These are phyloP conservation scores for Habroteleia sp. DNA, from an alignment of 2,888 invertebrate species.

Conservation along the genomic window DNA sequence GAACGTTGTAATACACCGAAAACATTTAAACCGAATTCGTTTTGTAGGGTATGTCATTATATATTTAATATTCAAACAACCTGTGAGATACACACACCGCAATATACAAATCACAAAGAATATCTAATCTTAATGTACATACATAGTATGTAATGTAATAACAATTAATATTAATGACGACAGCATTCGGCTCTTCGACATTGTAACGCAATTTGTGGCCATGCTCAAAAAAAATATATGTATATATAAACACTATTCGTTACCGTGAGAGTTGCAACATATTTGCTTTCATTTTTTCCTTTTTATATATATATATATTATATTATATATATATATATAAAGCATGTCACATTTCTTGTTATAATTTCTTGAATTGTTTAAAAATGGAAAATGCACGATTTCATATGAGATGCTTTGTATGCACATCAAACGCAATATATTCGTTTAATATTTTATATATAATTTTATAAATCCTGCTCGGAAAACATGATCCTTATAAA, in stretches of 20 bases:
- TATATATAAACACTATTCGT: constrained; percentile 44
- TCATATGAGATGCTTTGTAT: constrained; percentile 23
- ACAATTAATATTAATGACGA: constrained; percentile 35
- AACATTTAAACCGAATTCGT: too few species aligned
- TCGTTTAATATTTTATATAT: constrained; percentile 15
- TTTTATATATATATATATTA: constrained; percentile 5
- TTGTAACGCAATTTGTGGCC: constrained; percentile 44
- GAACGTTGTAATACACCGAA: too few species aligned
- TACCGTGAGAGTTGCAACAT: constrained; percentile 14
- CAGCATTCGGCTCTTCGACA: constrained; percentile 62
- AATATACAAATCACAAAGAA: constrained; percentile 40
- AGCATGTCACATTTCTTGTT: constrained; percentile 31
- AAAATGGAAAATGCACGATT: constrained; percentile 2
- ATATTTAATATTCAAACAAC: neutral
- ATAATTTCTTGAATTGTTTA: constrained; percentile 1
- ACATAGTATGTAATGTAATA: constrained; percentile 50
- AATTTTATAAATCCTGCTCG: constrained; percentile 43
- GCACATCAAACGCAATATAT: constrained; percentile 10
- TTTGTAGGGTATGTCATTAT: neutral
- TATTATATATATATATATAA: too few species aligned
- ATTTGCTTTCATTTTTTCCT: too few species aligned
- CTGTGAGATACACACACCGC: constrained; percentile 18
- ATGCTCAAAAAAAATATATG: constrained; percentile 54
- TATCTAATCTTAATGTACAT: constrained; percentile 38
- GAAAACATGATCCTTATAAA: constrained; percentile 37